phyloP scores from a whole-genome alignment of 92 coral and sea anemone species.

The Parazoanthus darwini region DNA sequence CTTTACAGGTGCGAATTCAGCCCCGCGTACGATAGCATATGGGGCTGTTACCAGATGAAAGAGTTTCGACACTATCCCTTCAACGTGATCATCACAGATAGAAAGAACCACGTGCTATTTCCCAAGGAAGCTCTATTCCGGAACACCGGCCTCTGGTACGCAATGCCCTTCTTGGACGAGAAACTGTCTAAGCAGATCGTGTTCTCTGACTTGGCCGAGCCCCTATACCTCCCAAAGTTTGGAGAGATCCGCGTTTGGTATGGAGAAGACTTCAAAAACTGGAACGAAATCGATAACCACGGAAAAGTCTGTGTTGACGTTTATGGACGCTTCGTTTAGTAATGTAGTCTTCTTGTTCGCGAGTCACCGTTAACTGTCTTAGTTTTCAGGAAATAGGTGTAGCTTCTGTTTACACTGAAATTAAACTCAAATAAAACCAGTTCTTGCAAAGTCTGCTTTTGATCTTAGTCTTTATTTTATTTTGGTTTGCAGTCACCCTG shows the following conservation, averaged over 20 bases:
- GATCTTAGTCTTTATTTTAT: too few relatives aligned
- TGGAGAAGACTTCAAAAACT: conserved; percentile 29
- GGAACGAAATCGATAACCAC: conserved; percentile 29
- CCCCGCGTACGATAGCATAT: conserved; percentile 23
- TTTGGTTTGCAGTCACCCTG: too few relatives aligned
- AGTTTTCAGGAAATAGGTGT: background rate
- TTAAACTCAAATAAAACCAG: too few relatives aligned
- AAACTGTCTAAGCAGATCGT: conserved; percentile 20
- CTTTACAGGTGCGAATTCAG: conserved; percentile 20
- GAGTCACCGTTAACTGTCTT: background rate
- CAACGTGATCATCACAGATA: conserved; percentile 65
- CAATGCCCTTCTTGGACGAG: conserved; percentile 48
- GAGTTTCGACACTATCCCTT: conserved; percentile 32
- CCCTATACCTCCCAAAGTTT: conserved; percentile 20
- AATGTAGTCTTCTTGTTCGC: background rate
- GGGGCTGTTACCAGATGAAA: conserved; percentile 31
- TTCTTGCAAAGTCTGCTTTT: background rate
- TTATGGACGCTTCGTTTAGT: conserved; percentile 21
- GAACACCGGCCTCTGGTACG: conserved; percentile 66
- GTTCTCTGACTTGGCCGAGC: conserved; percentile 19
- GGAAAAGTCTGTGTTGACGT: conserved; percentile 32
- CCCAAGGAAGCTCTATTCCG: conserved; percentile 56
- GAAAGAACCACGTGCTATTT: conserved; percentile 54
- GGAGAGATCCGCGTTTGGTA: conserved; percentile 33
- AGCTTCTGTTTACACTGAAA: background rate